These are phyloP conservation scores for Pipistrellus kuhlii DNA, from an alignment of 2,797 vertebrate genomes.

Conservation along the genomic window DNA sequence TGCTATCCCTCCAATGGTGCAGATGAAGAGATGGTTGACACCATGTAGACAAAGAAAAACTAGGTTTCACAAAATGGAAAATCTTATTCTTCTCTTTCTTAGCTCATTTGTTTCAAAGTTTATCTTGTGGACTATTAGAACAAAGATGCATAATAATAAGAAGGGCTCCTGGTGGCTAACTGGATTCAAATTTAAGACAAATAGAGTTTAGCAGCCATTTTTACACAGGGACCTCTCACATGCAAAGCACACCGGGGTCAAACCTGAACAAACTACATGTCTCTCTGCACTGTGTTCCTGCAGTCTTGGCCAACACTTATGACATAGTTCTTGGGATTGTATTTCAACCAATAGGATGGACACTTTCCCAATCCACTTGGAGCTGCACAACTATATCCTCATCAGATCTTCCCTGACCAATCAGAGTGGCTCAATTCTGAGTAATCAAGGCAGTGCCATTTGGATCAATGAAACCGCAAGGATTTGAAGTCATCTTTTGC, in stretches of 20 bases:
- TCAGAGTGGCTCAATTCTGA: neutral
- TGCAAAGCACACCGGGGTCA: neutral
- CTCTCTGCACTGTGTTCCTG: neutral
- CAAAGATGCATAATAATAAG: neutral
- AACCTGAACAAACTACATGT: neutral
- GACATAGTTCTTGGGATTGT: neutral
- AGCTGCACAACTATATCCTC: neutral
- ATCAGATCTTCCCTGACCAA: neutral
- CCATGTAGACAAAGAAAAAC: rapidly evolving
- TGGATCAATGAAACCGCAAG: neutral
- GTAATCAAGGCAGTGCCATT: neutral
- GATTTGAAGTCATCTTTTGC: neutral
- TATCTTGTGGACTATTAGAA: neutral
- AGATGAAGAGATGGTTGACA: rapidly evolving
- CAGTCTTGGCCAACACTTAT: neutral
- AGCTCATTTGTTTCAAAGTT: neutral
- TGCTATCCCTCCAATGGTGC: rapidly evolving
- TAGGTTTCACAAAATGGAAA: neutral
- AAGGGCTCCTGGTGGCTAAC: neutral
- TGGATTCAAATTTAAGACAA: neutral
- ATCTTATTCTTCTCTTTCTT: neutral
- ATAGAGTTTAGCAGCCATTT: neutral
- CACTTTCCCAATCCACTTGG: neutral
- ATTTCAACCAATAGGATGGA: neutral
- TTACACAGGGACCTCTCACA: neutral